Percentiles rank a stretch among this genome's conserved stretches.
These are phyloP conservation scores for Lacanobia wlatinum DNA, from an alignment of 2,888 invertebrate genomes.

Conservation along the genomic window DNA sequence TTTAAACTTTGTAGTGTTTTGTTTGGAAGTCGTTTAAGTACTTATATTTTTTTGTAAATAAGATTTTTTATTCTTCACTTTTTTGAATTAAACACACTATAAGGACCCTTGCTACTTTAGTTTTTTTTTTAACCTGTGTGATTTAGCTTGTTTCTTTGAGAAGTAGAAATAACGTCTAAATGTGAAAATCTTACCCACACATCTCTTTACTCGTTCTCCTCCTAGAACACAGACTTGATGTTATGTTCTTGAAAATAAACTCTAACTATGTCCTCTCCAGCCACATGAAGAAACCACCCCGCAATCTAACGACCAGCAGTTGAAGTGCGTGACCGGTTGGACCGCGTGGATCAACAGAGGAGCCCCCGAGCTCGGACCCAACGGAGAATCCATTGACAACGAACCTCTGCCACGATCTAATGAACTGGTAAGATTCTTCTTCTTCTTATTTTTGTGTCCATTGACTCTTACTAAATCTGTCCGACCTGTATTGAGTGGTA, in stretches of 20 bases:
- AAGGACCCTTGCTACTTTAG: too few relatives aligned
- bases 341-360: constrained; percentile 94
- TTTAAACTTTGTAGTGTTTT: too few relatives aligned
- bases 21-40: too few relatives aligned
- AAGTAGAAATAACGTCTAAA: too few relatives aligned
- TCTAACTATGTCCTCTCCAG: not conserved
- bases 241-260: not conserved
- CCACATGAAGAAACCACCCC: constrained; percentile 65
- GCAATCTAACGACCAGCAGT: constrained; percentile 80
- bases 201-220: not conserved
- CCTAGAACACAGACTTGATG: not conserved
- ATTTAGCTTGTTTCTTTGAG: too few relatives aligned
- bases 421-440: constrained; percentile 85
- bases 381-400: constrained; percentile 77
- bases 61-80: too few relatives aligned
- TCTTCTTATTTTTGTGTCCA: too few relatives aligned
- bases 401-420: constrained; percentile 91
- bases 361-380: constrained; percentile 74
- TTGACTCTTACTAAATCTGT: too few relatives aligned
- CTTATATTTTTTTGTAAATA: too few relatives aligned
- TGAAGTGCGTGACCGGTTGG: constrained; percentile 94
- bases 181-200: not conserved
- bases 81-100: too few relatives aligned
- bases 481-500: too few relatives aligned
- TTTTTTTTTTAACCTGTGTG: too few relatives aligned